These are phyloP conservation scores for Heliornis fulica DNA, from an alignment of 2,113 vertebrate species.

Conservation along the genomic window DNA sequence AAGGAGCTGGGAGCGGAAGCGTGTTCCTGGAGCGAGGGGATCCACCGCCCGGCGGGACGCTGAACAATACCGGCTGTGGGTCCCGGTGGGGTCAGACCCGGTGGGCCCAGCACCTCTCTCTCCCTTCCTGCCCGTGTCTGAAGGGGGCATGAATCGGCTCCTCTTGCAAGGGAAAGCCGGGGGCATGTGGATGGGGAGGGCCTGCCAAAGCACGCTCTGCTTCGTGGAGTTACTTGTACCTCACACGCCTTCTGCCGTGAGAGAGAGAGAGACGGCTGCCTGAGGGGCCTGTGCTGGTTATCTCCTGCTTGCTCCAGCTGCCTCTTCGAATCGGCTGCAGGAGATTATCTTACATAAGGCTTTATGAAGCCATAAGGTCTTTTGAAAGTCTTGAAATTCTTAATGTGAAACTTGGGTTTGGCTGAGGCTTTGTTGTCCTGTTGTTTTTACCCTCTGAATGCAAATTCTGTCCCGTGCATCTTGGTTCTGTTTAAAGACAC, in stretches of 20 bases:
- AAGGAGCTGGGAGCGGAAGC: neutral
- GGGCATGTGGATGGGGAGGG: neutral
- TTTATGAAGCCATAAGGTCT: rapidly evolving
- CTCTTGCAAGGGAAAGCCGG: neutral
- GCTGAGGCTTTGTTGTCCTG: neutral
- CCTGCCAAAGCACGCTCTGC: rapidly evolving
- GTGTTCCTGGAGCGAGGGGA: neutral
- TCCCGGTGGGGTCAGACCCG: no score
- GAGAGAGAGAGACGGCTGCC: neutral
- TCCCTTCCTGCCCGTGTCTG: no score
- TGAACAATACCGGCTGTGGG: rapidly evolving
- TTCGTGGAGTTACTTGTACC: neutral
- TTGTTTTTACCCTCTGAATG: neutral
- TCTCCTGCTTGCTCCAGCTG: no score
- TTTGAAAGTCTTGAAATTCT: neutral
- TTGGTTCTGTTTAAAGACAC: neutral
- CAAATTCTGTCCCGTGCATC: rapidly evolving
- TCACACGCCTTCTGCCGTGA: rapidly evolving
- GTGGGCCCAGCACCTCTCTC: neutral
- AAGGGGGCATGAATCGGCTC: neutral
- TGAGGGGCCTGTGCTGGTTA: rapidly evolving
- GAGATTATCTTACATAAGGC: neutral
- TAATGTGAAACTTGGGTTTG: neutral
- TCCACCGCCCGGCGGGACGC: neutral
- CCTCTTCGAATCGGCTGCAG: neutral